phyloP scores from a whole-genome alignment of 2,797 vertebrate species.

The Lagodon rhomboides region DNA sequence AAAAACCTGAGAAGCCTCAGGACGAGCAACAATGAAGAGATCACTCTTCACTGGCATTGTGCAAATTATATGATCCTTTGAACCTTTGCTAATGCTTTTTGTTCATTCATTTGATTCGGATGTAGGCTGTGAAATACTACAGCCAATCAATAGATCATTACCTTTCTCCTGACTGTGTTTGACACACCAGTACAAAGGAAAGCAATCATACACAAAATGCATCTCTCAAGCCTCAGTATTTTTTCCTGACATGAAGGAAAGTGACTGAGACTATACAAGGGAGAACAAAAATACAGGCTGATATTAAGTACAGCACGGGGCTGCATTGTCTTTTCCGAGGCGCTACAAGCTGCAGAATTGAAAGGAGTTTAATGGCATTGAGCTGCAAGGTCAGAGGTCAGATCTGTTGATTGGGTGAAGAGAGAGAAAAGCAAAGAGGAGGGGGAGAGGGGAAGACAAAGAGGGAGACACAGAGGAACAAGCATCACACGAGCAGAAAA shows the following conservation, averaged over 20 bases:
- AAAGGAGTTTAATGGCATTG: conserved; percentile 75
- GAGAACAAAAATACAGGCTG: conserved; percentile 16
- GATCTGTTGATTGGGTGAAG: conserved; percentile 58
- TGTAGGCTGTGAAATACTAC: not conserved
- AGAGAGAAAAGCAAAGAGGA: conserved; percentile 39
- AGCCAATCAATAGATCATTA: conserved; percentile 44
- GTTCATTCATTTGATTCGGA: conserved; percentile 12
- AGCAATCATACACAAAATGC: conserved; percentile 6
- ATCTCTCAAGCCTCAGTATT: not conserved
- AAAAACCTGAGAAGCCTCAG: not conserved
- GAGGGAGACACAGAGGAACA: conserved; percentile 21
- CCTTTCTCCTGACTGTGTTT: conserved; percentile 18
- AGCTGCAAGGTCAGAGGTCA: conserved; percentile 75
- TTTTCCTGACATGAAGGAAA: not conserved
- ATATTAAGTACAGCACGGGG: conserved; percentile 22
- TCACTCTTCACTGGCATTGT: not conserved
- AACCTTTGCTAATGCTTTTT: conserved; percentile 16
- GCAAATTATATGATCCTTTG: not conserved
- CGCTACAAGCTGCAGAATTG: conserved; percentile 46
- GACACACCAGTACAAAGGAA: conserved; percentile 17
- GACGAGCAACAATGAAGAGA: not conserved
- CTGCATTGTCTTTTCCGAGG: conserved; percentile 42
- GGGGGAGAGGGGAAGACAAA: conserved; percentile 20
- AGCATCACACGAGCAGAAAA: conserved; percentile 6
- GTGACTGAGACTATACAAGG: conserved; percentile 21